Percentiles rank a stretch among this genome's conserved stretches.
These are phyloP conservation scores for Pseudeuparius sepicola DNA, from an alignment of 2,888 invertebrate species.

Conservation along the genomic window DNA sequence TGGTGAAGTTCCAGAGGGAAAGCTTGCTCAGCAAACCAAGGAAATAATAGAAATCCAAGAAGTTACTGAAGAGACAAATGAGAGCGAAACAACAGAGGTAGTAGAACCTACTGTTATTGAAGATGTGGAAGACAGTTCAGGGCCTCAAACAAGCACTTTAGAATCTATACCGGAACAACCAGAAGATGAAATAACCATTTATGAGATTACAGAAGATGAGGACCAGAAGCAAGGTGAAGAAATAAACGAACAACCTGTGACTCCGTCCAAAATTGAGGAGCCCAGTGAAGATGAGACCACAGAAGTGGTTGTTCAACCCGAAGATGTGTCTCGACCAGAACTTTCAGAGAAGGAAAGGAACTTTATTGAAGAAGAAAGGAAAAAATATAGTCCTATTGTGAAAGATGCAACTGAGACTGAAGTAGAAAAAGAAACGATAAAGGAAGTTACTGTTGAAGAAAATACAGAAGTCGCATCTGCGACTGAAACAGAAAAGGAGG, in stretches of 20 bases:
- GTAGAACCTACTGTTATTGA: background rate
- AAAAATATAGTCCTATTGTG: background rate
- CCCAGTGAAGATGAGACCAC: slow-evolving; percentile 5
- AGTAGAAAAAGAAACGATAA: slow-evolving; percentile 11
- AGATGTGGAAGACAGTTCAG: slow-evolving; percentile 3
- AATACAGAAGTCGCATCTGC: slow-evolving; percentile 2
- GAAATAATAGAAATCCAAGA: slow-evolving; percentile 3
- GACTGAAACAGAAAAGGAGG: slow-evolving; percentile 4
- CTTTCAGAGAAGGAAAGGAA: too few relatives aligned
- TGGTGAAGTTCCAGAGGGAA: slow-evolving; percentile 5
- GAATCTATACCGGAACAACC: slow-evolving; percentile 2
- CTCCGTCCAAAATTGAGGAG: slow-evolving; percentile 7
- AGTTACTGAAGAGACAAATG: slow-evolving; percentile 6
- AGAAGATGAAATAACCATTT: slow-evolving; percentile 12
- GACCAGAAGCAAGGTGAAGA: slow-evolving; percentile 1
- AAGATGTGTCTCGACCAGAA: slow-evolving; percentile 9
- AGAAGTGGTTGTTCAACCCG: background rate
- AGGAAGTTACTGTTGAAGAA: slow-evolving; percentile 10
- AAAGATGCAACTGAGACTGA: background rate
- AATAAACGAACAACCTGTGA: slow-evolving; percentile 6
- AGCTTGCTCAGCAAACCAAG: too few relatives aligned
- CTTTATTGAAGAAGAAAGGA: slow-evolving; percentile 4
- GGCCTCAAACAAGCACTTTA: slow-evolving; percentile 10
- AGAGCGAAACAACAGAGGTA: too few relatives aligned
- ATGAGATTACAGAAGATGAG: slow-evolving; percentile 2